Conservation (phyloP, 1,140 invertebrate genomes). For the Caenorhabditis remanei region DNA sequence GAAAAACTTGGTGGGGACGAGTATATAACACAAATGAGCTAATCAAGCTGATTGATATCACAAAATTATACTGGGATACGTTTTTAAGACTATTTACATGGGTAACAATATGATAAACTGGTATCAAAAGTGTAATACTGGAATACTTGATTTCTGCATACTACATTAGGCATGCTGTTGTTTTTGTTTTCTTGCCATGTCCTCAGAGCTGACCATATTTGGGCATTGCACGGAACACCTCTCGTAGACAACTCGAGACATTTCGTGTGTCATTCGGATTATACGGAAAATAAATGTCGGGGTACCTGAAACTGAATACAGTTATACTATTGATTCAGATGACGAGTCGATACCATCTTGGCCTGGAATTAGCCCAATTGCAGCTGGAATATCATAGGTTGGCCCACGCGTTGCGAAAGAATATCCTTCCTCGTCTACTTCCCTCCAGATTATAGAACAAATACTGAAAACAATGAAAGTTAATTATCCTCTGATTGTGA, state of each 20-base stretch:
- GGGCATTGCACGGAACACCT: slow-evolving; percentile 15
- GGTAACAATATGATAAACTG: too few relatives aligned
- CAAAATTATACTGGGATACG: too few relatives aligned
- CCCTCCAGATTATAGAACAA: slow-evolving; percentile 28
- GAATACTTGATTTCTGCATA: too few relatives aligned
- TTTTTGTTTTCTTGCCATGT: slow-evolving; percentile 18
- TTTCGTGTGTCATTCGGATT: slow-evolving; percentile 37
- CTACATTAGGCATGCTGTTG: not conserved
- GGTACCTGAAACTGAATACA: not conserved
- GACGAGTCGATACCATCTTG: not conserved
- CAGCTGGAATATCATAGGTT: slow-evolving; percentile 34
- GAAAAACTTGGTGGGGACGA: too few relatives aligned
- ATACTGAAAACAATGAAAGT: not conserved
- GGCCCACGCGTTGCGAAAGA: slow-evolving; percentile 12
- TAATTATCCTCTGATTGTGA: not conserved
- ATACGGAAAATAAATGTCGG: slow-evolving; percentile 43
- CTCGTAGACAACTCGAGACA: slow-evolving; percentile 43
- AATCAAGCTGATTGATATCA: too few relatives aligned
- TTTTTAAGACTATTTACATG: too few relatives aligned
- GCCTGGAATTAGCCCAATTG: not conserved
- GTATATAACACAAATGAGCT: too few relatives aligned
- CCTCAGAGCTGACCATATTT: slow-evolving; percentile 40
- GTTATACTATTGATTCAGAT: not conserved
- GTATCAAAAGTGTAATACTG: too few relatives aligned
- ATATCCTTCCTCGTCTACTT: slow-evolving; percentile 43